Evolutionary conservation across 2,888 invertebrate species (phyloP), one percentile per base, ranked within the genome.

Genomic region (Catocala fraxini): DNA sequence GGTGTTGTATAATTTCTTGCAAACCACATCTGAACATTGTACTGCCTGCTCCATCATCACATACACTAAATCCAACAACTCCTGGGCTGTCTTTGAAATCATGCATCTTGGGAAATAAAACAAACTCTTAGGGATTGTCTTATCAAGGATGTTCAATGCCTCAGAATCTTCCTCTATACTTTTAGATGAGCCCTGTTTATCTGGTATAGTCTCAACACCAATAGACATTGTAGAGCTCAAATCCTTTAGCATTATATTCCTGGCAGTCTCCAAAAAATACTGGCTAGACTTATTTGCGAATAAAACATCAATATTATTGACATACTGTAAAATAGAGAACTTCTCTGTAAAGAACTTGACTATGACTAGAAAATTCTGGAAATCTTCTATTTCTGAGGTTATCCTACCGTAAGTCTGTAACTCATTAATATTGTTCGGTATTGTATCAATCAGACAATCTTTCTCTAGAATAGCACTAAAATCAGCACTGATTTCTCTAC

Each of bases 251-350:
- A 98, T 97, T 51, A 98, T 96, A 64, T 89, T 92, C 43, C 96
- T 93, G 0, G 98, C 97, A 54, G 93, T 94, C 59, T 95, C 95
- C 59, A 97, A 86, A 68, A 97, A 96, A 71, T 96, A 95, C 77
- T 96, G 95, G 72, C 97, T 97, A 56, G 97, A 96, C 79, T 97
- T 97, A 80, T 97, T 96, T 41, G 97, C 96, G 87, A 97, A 98
- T 41, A 97, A 89, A 5, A 95, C 92, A 83, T 98, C 97, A 61
- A 98, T 95, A 85, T 97, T 96, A 34, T 95, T 95, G 1, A 96
- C 95, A 82, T 97, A 98, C 45, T 96, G 95, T 0, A 96, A 85
- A 54, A 98, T 92, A 0, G 96, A 95, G 39, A 92, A 86, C 1
- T 94, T 88, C 12, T 93, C 85, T 0, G 93, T 89, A 67, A 97